phyloP scores from a whole-genome alignment of 2,888 invertebrate genomes.

The Bellardia bayeri region DNA sequence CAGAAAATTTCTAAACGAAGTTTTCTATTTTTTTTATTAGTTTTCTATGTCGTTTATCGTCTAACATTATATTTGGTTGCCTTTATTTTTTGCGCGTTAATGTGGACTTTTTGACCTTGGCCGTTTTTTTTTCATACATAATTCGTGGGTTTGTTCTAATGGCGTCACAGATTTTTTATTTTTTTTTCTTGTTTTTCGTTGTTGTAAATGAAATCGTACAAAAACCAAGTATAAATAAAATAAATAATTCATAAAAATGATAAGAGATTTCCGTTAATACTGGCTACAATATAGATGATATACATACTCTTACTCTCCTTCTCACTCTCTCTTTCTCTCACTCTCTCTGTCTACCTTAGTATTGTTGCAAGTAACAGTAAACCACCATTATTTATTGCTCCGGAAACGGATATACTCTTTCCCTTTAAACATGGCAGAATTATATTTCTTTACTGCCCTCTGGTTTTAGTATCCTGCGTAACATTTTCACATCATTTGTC shows the following conservation, averaged over 20 bases:
- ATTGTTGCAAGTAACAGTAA: background rate
- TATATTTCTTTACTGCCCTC: background rate
- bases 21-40: slow-evolving; percentile 1
- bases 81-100: slow-evolving; percentile 31
- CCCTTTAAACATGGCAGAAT: background rate
- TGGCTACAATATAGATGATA: slow-evolving; percentile 7
- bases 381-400: slow-evolving; percentile 32
- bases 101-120: slow-evolving; percentile 60
- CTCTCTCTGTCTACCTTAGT: background rate
- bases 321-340: background rate
- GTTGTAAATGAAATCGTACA: slow-evolving; percentile 24
- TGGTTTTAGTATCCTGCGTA: slow-evolving; percentile 16
- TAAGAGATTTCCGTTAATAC: slow-evolving; percentile 36
- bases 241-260: slow-evolving; percentile 58
- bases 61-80: slow-evolving; percentile 21
- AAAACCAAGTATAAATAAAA: slow-evolving; percentile 29
- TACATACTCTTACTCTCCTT: background rate
- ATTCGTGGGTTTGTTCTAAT: slow-evolving; percentile 30
- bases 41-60: slow-evolving; percentile 16
- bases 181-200: slow-evolving; percentile 14
- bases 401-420: slow-evolving; percentile 51
- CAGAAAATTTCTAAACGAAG: slow-evolving; percentile 6
- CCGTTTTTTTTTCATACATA: slow-evolving; percentile 31
- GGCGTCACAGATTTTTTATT: slow-evolving; percentile 54
- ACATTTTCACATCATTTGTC: slow-evolving; percentile 57